Evolutionary conservation across 2,113 vertebrate species (phyloP), one percentile per base, ranked within the genome.

Genomic region (Zosterops borbonicus): DNA sequence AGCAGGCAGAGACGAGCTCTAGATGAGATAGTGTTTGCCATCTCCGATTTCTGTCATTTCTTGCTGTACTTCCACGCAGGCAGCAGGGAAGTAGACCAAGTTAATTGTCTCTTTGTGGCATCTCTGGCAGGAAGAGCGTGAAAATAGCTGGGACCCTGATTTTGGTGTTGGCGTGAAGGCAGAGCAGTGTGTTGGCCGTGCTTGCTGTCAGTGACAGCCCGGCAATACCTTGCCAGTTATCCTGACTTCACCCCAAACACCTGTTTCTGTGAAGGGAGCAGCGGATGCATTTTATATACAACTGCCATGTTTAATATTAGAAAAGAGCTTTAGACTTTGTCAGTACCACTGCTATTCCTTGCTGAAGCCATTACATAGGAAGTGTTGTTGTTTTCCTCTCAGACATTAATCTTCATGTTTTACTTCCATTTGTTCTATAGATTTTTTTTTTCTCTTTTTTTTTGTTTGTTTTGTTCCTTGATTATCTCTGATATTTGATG

Each of bases 201-300:
- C 71, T 91, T 22, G 22, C 70, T 67, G 58, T 35, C 0, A 1
- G 55, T 89, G 92, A 75, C 90, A 87, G 91, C 75, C 63, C 2
- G 0, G 50, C 19, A 2, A 2, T 35, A 86, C 71, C 76, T 92
- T 83, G 71, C 88, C 82, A 79, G 71, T 83, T 95, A 83, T 63
- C 89, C 90, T 81, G 68, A 83, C 22, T 83, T 94, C 88, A 95
- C 92, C 76, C 75, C 56, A 55, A 46, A 52, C 20, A 53, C 79
- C 94, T 90, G 42, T 74, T 92, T 42, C 68, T 70, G 37, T 11
- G 39, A 42, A 35, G 33, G 74, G 53, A 83, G 81, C 9, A 11
- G 67, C 9, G 5, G 49, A 65, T 88, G 42, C 31, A 14, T 83
- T 83, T 87, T 83, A 20, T 81, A 37, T 78, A 86, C 80, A 70